Percentiles rank a stretch among this genome's conserved stretches.
These are phyloP conservation scores for Zosterops hypoxanthus DNA, from an alignment of 2,113 vertebrate species.

Conservation along the genomic window DNA sequence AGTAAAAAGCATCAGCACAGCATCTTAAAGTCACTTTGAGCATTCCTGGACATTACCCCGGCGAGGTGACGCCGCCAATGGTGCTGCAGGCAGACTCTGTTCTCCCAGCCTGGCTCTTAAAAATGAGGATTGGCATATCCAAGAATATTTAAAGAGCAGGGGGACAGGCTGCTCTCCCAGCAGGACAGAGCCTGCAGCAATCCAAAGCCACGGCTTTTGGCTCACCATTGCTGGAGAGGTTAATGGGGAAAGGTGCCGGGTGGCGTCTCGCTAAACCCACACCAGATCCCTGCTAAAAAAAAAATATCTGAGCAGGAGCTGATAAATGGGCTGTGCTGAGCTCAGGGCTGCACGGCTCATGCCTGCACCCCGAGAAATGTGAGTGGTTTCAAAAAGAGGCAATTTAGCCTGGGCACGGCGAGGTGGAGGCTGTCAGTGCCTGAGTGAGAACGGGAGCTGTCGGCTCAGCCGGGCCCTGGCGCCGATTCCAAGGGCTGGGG, in stretches of 20 bases:
- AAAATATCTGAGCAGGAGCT: background rate
- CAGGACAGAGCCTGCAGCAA: slow-evolving; percentile 32
- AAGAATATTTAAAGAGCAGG: background rate
- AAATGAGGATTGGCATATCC: background rate
- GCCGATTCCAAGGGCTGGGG: fast-evolving
- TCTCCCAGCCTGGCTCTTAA: background rate
- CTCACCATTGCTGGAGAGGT: background rate
- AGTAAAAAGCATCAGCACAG: background rate
- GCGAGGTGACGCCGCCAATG: background rate
- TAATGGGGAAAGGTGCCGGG: slow-evolving; percentile 27
- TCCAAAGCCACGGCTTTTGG: background rate
- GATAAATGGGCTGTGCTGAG: slow-evolving; percentile 4
- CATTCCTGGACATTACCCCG: background rate
- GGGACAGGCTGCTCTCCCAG: slow-evolving; percentile 44
- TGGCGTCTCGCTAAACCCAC: background rate
- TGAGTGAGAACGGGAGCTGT: background rate
- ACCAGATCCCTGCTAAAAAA: background rate
- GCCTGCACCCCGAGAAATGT: background rate
- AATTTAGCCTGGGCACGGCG: background rate
- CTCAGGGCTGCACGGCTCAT: background rate
- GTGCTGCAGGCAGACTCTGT: background rate
- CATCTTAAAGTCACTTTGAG: background rate
- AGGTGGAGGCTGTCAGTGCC: background rate
- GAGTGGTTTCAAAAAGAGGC: background rate
- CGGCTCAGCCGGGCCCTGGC: background rate